Evolutionary conservation across 53 echinoderm and acorn worm genomes (phyloP), one percentile per base, ranked within the genome.

Genomic region (Luidia sarsii): DNA sequence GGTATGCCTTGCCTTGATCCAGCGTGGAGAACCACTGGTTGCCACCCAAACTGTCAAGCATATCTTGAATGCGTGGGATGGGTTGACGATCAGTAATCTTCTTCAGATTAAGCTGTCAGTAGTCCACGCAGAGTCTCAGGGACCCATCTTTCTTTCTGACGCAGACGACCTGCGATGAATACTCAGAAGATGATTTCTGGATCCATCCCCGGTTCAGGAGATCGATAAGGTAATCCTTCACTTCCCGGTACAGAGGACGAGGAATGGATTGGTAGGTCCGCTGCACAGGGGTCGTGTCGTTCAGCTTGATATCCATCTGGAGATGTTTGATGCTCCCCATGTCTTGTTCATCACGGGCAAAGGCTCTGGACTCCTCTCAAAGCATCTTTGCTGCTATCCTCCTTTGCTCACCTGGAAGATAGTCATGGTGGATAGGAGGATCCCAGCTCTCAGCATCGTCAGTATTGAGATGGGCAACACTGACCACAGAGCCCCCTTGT

Each of bases 1-100:
- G 88, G 51, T 92, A 88, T 1, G 89, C 93, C 33, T 86, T 91
- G 2, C 91, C 91, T 34, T 91, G 87, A 51, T 91, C 91, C 8
- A 82, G 50, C 1, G 83, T 87, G 0, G 56, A 54, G 52, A 84
- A 89, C 90, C 86, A 86, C n/a, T n/a, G n/a, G n/a, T n/a, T n/a
- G n/a, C n/a, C n/a, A n/a, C n/a, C n/a, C n/a, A n/a, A n/a, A n/a
- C n/a, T n/a, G n/a, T n/a, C n/a, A n/a, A n/a, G n/a, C n/a, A n/a
- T n/a, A n/a, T n/a, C n/a, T n/a, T n/a, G 84, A n/a, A 84, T 72
- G 29, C 51, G 59, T 1, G 72, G 84, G 22, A 72, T 84, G 8
- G 85, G 85, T 35, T 85, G 85, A 3, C 77, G 25, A 33, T 85
- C 85, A 1, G 85, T 51, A 23, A 75, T 59, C 9, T 75, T 85